These are phyloP conservation scores for Acropora yongei DNA, from an alignment of 64 coral and sea anemone species.

Conservation along the genomic window DNA sequence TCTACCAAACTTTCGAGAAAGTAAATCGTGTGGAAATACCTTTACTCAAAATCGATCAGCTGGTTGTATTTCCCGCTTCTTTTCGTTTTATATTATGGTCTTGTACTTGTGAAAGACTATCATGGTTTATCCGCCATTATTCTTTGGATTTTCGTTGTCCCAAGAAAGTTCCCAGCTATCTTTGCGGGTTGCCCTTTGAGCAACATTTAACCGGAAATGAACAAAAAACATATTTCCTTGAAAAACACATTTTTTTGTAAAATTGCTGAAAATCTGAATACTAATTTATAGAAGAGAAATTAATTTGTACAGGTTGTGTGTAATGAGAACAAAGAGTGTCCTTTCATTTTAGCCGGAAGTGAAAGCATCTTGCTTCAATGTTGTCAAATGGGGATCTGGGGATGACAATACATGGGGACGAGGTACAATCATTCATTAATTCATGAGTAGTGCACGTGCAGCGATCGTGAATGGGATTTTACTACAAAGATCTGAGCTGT, in stretches of 20 bases:
- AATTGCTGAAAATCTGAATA: background rate
- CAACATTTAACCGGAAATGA: background rate
- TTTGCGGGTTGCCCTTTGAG: conserved; percentile 3
- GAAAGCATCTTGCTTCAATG: background rate
- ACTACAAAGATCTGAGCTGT: conserved; percentile 43
- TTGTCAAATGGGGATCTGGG: background rate
- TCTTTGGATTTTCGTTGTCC: conserved; percentile 40
- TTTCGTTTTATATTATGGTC: conserved; percentile 92
- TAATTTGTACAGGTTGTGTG: background rate
- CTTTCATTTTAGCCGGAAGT: background rate
- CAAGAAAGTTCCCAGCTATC: background rate
- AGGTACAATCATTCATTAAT: conserved; percentile 24
- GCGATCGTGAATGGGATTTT: conserved; percentile 89
- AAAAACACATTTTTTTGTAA: conserved; percentile 6
- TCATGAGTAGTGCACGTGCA: conserved; percentile 76
- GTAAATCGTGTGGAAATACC: conserved; percentile 10
- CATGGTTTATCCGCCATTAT: conserved; percentile 86
- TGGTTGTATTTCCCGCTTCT: conserved; percentile 98
- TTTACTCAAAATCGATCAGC: conserved; percentile 49
- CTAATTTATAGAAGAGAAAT: background rate
- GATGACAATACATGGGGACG: conserved; percentile 17
- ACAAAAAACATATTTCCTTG: background rate
- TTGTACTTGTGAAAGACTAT: conserved; percentile 79
- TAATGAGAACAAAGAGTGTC: background rate
- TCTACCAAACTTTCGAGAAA: background rate